Base-by-base conservation (phyloP, 2,113 vertebrate species). In the Sardina pilchardus region DNA sequence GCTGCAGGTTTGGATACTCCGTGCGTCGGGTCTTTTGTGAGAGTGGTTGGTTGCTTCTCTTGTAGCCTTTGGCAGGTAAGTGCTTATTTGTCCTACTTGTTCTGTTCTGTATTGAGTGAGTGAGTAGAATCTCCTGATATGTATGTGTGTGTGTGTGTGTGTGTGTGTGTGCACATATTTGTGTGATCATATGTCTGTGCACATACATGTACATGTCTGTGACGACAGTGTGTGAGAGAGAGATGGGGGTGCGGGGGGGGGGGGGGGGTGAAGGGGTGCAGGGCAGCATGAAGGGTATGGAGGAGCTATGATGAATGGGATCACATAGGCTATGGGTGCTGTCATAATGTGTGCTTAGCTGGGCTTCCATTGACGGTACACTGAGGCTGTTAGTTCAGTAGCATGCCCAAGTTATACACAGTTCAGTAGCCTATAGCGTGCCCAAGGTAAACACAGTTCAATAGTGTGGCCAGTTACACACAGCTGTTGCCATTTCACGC, bases 181-280 rank as follows among this genome's bases (percentile, higher is more conserved):
- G 10, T 78, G 71, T 84, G 83, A 36, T 42, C n/a, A 39, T 75
- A 36, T 84, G 59, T 84, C 53, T 84, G 39, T 75, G 39, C 75
- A 59, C n/a, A 10, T 71, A 26, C n/a, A 10, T 78, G 71, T 36
- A 12, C 12, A 36, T 36, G 71, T 78, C 30, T 78, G 34, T 16
- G 71, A 17, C 50, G 21, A 3, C 14, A 19, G 50, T 17, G 16
- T 5, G 2, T 21, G 19, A 21, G 16, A 53, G 16, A 56, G 50
- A 56, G 50, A 16, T 34, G 30, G 1, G 26, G 3, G 12, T 1
- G 26, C 12, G 30, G 17, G 30, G 36, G 14, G 2, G 30, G 30
- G 2, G 26, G 4, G 14, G 6, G 4, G 34, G n/a, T n/a, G n/a
- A n/a, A n/a, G 34, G 34, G 16, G 30, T n/a, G n/a, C n/a, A n/a